Conservation (phyloP, 2,888 invertebrate species). For the Eupithecia dodoneata region DNA sequence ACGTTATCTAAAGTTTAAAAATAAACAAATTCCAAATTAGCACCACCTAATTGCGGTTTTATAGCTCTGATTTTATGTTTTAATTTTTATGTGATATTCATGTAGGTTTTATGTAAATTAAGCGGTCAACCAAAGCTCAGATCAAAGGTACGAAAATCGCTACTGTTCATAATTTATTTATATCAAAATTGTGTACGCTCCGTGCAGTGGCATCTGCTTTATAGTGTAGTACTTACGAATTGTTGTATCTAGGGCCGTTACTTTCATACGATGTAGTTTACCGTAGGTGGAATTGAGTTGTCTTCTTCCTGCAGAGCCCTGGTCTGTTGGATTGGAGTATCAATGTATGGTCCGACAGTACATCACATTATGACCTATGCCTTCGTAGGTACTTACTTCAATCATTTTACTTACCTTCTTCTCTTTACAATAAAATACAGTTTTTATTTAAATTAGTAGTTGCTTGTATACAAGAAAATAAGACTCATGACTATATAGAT, state of each 20-base stretch:
- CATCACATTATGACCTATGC: too few species aligned
- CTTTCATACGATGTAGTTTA: neutral
- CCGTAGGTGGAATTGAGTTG: neutral
- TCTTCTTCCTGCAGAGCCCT: neutral
- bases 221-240: neutral
- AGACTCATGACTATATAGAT: too few species aligned
- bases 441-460: too few species aligned
- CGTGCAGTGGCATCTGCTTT: neutral
- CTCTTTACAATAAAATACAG: too few species aligned
- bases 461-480: too few species aligned
- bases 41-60: slow-evolving; percentile 8
- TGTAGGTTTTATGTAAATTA: slow-evolving; percentile 30
- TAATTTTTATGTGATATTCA: slow-evolving; percentile 28
- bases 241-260: neutral
- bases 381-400: too few species aligned
- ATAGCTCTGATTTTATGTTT: slow-evolving; percentile 14
- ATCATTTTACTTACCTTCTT: too few species aligned
- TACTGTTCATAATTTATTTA: neutral
- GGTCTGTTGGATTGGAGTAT: neutral
- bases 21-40: slow-evolving; percentile 21
- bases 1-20: neutral
- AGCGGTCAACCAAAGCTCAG: slow-evolving; percentile 1
- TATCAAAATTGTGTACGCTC: neutral
- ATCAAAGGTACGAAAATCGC: neutral
- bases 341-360: neutral